Conservation (phyloP, 2,113 vertebrate species). For the Bettongia penicillata region DNA sequence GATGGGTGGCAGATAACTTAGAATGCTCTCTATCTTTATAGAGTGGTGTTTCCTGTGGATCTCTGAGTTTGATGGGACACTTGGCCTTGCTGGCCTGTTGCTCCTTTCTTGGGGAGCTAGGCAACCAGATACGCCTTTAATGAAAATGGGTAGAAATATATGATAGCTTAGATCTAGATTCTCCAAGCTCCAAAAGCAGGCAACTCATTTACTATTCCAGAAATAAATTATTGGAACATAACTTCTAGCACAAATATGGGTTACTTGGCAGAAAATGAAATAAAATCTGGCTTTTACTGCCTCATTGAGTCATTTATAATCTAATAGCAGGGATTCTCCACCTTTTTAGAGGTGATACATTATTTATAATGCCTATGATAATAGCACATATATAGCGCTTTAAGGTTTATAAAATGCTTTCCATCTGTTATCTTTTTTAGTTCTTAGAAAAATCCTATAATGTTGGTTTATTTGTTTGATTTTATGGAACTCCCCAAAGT, state of each 20-base stretch:
- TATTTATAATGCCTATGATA: not conserved
- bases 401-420: not conserved
- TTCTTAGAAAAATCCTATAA: not conserved
- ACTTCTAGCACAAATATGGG: not conserved
- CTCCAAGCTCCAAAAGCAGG: not conserved
- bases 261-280: not conserved
- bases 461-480: not conserved
- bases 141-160: not conserved
- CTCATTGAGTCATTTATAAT: not conserved
- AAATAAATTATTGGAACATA: slow-evolving; percentile 4
- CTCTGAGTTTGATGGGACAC: not conserved
- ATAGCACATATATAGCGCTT: not conserved
- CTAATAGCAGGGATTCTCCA: not conserved
- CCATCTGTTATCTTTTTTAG: not conserved
- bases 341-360: not conserved
- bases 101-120: not conserved
- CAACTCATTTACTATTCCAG: not conserved
- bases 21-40: not conserved
- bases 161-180: not conserved
- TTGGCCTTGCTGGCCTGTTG: not conserved
- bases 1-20: not conserved
- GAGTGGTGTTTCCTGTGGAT: not conserved
- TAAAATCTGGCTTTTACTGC: not conserved
- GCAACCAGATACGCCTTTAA: not conserved
- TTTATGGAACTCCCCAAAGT: not conserved